Base-by-base conservation (phyloP, 2,797 vertebrate genomes). In the Delichon dasypus region DNA sequence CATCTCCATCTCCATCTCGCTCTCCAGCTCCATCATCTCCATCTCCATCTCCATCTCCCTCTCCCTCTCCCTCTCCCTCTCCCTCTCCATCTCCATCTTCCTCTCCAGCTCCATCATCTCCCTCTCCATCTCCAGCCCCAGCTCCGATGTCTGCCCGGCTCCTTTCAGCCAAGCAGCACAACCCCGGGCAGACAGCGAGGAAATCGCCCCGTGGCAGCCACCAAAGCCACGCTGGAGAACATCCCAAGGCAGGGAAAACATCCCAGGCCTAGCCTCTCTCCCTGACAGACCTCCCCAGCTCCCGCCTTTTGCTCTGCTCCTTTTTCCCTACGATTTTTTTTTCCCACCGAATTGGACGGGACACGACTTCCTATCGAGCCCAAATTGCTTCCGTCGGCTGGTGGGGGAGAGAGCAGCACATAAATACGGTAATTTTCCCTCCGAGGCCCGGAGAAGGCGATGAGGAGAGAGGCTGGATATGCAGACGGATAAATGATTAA, bases 401-500 rank as follows among this genome's bases (percentile, higher is more conserved):
- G 81, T 34, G 87, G 70, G 85, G 89, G 88, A 85, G 91, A 90
- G 87, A 89, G 22, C 87, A 93, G 90, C 94, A 88, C 95, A 93
- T 58, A 95, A 94, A 92, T 42, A 86, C 6, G 40, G 80, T 88
- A 74, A 95, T 97, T 92, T 95, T 82, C 64, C 95, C 95, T 94
- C 93, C n/a, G 91, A 95, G 93, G 80, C 85, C 71, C 16, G 17
- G 23, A 19, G n/a, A 40, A 66, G 61, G 73, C 15, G 29, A 87
- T 48, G 75, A 89, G 93, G 48, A 90, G 90, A 72, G 57, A 94
- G 72, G 78, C 71, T 92, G 90, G 75, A 81, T 50, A 85, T 48
- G 74, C 94, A 96, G 94, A 94, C 84, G 96, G 96, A 94, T 62
- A 96, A 97, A 94, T 93, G 81, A 94, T 95, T 96, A 94, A 95